Base-by-base conservation (phyloP, 2,888 invertebrate genomes). In the Thecophora atra region DNA sequence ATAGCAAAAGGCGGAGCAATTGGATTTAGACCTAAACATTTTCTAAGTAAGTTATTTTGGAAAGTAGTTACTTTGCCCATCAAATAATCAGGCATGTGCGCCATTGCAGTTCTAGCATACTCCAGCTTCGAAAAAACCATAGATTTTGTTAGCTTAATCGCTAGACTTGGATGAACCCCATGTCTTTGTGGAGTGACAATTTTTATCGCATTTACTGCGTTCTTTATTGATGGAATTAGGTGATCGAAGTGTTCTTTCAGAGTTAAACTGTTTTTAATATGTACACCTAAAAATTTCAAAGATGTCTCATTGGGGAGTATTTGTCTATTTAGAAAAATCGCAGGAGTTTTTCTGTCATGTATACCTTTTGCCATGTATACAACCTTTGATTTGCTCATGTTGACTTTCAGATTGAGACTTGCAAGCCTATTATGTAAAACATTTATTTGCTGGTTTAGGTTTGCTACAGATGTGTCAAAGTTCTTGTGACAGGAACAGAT, bases 1-100 rank as follows among this genome's bases (percentile, higher is more conserved):
- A 70, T 19, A 1, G 4, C 56, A 7, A 44, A 58, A 0, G 44
- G n/a, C n/a, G 44, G 60, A 5, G 60, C 42, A 13, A 24, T 51
- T 8, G 52, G 63, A 3, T 11, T 63, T 2, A 70, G 54, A n/a
- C 68, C 68, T 19, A 68, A 24, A 26, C 44, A 58, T 42, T 44
- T 56, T 37, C 44, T 28, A 1, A 68, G 11, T 3, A 68, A 11
- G 7, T 30, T 52, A 28, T 70, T 70, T 70, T 70, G 70, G 24
- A 64, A 64, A 13, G 64, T 30, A 1, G 42, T 52, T 52, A 64
- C 42, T 70, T 70, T 70, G 2, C 60, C 26, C 4, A 21, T 11
- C 17, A 24, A 19, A n/a, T 60, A 60, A 26, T 51, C 28, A 2
- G 66, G 66, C 21, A 24, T 52, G 24, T 51, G 24, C 1, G 66